Evolutionary conservation across 2,888 invertebrate genomes (phyloP).

Genomic region (Dermolepida albohirtum): DNA sequence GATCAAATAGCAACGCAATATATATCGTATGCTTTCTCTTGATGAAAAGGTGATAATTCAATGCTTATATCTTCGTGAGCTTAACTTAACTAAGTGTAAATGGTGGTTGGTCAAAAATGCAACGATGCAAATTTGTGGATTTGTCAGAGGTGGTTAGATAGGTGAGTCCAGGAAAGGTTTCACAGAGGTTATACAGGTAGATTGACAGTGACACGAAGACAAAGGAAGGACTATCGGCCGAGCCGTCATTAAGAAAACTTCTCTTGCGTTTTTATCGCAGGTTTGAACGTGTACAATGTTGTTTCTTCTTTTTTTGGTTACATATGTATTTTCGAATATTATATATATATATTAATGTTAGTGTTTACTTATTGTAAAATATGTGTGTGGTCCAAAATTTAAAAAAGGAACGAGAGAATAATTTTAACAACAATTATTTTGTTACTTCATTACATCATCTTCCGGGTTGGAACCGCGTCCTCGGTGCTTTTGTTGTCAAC

Average conservation of each 20-base stretch:
- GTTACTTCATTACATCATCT: no score
- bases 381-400: not conserved
- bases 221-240: conserved; percentile 73
- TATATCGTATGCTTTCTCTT: not conserved
- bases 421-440: not conserved
- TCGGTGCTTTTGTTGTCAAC: no score
- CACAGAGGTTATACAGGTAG: conserved; percentile 62
- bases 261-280: conserved; percentile 45
- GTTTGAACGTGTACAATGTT: conserved; percentile 58
- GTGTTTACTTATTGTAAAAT: conserved; percentile 8
- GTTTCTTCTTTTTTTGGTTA: conserved; percentile 51
- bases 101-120: conserved; percentile 64
- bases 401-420: conserved; percentile 42
- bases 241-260: conserved; percentile 63
- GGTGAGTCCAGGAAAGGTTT: conserved; percentile 58
- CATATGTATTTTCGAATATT: not conserved
- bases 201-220: conserved; percentile 84
- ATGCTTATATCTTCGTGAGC: conserved; percentile 25
- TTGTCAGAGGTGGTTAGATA: conserved; percentile 56
- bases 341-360: conserved; percentile 4
- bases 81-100: conserved; percentile 56
- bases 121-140: conserved; percentile 60
- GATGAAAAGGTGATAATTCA: conserved; percentile 14
- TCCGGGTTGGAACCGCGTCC: no score
- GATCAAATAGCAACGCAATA: no score